Evolutionary conservation across 2,797 vertebrate genomes (phyloP).

Genomic region (Pyrocephalus nanus): DNA sequence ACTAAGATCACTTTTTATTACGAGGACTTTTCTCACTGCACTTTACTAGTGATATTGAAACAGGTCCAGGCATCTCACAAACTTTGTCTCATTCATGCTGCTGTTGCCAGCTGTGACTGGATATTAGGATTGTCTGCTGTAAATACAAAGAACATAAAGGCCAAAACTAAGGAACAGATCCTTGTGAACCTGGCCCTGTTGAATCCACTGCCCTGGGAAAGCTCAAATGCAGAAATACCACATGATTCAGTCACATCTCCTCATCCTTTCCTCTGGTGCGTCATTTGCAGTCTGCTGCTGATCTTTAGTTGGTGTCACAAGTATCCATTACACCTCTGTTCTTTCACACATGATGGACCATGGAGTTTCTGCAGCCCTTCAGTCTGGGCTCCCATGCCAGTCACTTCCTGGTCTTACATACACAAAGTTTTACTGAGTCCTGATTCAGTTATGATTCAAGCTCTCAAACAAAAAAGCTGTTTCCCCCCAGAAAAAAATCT

Average conservation of each 20-base stretch:
- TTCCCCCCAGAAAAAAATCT: not conserved
- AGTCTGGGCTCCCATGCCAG: not conserved
- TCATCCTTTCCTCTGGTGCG: not conserved
- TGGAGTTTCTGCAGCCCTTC: not conserved
- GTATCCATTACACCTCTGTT: not conserved
- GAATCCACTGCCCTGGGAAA: not conserved
- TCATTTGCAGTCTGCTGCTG: not conserved
- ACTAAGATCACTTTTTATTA: not conserved
- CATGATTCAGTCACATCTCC: not conserved
- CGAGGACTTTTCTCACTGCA: not conserved
- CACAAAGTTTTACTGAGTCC: not conserved
- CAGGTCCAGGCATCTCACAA: not conserved
- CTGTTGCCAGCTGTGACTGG: not conserved
- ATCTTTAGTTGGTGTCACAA: not conserved
- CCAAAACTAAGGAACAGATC: not conserved
- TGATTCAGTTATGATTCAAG: fast-evolving
- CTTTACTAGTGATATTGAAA: not conserved
- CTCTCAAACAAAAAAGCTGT: not conserved
- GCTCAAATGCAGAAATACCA: not conserved
- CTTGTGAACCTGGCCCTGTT: not conserved
- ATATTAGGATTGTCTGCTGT: not conserved
- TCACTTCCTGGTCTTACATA: not conserved
- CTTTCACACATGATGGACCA: fast-evolving
- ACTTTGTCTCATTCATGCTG: not conserved
- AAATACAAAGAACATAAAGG: not conserved